Evolutionary conservation across 2,888 invertebrate genomes (phyloP).

Genomic region (Diarsia brunnea): DNA sequence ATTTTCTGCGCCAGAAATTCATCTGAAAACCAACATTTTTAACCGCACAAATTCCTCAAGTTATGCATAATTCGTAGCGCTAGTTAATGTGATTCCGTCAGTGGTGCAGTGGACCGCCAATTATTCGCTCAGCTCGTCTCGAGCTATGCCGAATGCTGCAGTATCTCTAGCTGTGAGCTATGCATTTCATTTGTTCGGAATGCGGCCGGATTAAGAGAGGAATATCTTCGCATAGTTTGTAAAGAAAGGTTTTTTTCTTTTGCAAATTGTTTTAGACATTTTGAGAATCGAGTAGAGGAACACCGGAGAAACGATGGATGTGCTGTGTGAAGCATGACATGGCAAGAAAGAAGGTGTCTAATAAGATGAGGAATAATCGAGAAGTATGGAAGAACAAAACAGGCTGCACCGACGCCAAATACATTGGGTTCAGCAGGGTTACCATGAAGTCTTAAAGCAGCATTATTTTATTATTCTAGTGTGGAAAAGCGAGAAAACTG

Average conservation of each 20-base stretch:
- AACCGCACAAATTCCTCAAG: constrained; percentile 22
- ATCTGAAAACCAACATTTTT: constrained; percentile 6
- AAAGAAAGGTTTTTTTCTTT: constrained; percentile 2
- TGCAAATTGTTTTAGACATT: background rate
- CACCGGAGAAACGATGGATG: too few species aligned
- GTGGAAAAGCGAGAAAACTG: too few species aligned
- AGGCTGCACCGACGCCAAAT: too few species aligned
- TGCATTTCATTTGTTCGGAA: constrained; percentile 35
- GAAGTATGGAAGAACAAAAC: too few species aligned
- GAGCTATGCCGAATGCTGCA: constrained; percentile 39
- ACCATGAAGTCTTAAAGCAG: too few species aligned
- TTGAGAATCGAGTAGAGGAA: background rate
- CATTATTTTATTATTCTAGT: too few species aligned
- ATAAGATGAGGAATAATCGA: too few species aligned
- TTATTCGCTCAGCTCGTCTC: constrained; percentile 61
- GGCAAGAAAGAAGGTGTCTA: too few species aligned
- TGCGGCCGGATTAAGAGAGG: constrained; percentile 34
- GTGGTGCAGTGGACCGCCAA: constrained; percentile 54
- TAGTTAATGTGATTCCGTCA: constrained; percentile 25
- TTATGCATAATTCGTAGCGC: constrained; percentile 5
- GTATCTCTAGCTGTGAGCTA: constrained; percentile 3
- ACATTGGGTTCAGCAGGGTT: too few species aligned
- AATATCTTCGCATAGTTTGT: constrained; percentile 24
- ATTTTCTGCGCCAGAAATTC: constrained; percentile 23
- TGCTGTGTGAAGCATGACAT: too few species aligned